A percentile compares a stretch with the other conserved stretches of the same genome.
Evolutionary conservation across 2,797 vertebrate species (phyloP).

Genomic region (Bradypus variegatus): DNA sequence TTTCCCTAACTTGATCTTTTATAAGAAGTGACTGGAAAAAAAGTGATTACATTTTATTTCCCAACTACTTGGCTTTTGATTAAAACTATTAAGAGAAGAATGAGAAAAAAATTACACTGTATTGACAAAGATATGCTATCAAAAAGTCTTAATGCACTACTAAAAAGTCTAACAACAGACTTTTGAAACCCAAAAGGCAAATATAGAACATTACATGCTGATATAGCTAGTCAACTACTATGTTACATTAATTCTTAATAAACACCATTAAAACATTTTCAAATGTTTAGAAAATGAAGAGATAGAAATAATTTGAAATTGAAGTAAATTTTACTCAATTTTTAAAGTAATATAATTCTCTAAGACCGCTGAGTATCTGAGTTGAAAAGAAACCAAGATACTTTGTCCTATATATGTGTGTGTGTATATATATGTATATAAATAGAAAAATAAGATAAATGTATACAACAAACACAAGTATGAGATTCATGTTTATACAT

Average conservation of each 20-base stretch:
- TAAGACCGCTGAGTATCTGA: neutral
- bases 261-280: conserved; percentile 5
- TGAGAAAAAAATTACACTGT: neutral
- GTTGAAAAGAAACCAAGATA: neutral
- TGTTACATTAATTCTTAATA: neutral
- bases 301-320: conserved; percentile 1
- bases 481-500: neutral
- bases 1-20: conserved; percentile 6
- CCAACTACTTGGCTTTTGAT: neutral
- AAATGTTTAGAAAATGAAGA: neutral
- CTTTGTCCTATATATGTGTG: neutral
- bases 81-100: neutral
- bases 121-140: neutral
- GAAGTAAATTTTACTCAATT: neutral
- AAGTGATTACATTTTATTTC: neutral
- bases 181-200: neutral
- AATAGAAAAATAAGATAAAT: neutral
- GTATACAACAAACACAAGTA: neutral
- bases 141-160: neutral
- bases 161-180: neutral
- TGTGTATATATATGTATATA: neutral
- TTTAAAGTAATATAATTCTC: neutral
- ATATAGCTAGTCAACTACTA: neutral
- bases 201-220: neutral
- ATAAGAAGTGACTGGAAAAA: neutral